Evolutionary conservation across 1,140 invertebrate species (phyloP), one percentile per base, ranked within the genome.

Genomic region (Caenorhabditis inopinata): DNA sequence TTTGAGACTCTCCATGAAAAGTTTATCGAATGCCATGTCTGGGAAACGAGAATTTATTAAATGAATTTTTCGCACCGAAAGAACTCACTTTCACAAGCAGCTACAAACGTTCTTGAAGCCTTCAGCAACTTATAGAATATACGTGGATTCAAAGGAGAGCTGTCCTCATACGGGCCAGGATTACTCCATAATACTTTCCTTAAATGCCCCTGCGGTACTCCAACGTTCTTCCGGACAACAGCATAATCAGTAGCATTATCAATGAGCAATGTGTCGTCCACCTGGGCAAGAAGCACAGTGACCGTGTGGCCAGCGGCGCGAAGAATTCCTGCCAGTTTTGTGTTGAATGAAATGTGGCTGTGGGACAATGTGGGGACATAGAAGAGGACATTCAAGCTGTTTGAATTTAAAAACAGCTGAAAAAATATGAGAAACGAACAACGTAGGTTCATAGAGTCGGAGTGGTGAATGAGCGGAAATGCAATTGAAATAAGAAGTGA

Each of bases 121-220:
- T 78, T 68, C 25, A 84, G n/a, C 9, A 86, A 42, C 62, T 86
- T 86, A 7, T 74, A 42, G 12, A 84, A 48, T 49, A 86, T 86
- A 32, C 45, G 76, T 23, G 85, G 85, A 76, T 86, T 87, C 16
- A 87, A 49, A 5, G 85, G 85, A 80, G 82, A 87, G 27, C 62
- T 79, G n/a, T 81, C 83, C 5, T 86, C 85, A 74, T 85, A 86
- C 6, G 85, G 85, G 51, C 85, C 85, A n/a, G 85, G 85, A 83
- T 85, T 86, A 21, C 79, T 27, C 85, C 85, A 86, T 7, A 86
- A 51, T 11, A 85, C 74, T 29, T 78, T 76, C 27, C 76, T 76
- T 9, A 87, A 47, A 62, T 53, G 48, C 1, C 81, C 82, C 14
- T 77, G 49, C 9, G 68, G 29, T 48, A 86, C 38, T 32, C 78